These are phyloP conservation scores for Callaeas wilsoni DNA, from an alignment of 2,113 vertebrate genomes.

Conservation along the genomic window DNA sequence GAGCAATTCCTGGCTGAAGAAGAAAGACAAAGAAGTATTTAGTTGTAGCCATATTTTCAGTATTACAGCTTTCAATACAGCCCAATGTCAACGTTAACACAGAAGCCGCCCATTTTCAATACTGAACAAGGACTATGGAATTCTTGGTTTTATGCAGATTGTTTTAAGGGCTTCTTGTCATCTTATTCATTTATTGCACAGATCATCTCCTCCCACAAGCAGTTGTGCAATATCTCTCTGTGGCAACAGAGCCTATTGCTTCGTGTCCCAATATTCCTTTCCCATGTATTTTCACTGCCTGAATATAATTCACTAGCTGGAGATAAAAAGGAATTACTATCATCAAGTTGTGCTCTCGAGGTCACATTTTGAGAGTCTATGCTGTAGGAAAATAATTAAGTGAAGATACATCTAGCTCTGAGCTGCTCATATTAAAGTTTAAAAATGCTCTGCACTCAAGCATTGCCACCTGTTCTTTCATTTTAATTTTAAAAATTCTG, in stretches of 20 bases:
- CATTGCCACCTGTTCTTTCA: constrained; percentile 40
- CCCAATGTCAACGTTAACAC: background rate
- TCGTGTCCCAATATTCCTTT: background rate
- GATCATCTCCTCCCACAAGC: constrained; percentile 5
- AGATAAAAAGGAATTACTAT: constrained; percentile 30
- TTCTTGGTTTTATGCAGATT: background rate
- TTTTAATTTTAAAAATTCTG: constrained; percentile 14
- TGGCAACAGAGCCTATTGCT: constrained; percentile 17
- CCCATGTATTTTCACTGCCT: background rate
- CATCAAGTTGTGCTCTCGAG: background rate
- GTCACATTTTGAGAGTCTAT: background rate
- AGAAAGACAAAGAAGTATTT: background rate
- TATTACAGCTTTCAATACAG: background rate
- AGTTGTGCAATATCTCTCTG: constrained; percentile 14
- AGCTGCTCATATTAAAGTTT: background rate
- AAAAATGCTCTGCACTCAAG: background rate
- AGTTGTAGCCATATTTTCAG: background rate
- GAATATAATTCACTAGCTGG: constrained; percentile 1
- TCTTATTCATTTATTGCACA: background rate
- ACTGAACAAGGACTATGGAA: background rate
- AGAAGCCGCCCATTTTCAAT: background rate
- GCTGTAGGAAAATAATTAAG: constrained; percentile 20
- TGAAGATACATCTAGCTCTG: background rate
- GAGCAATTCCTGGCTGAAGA: constrained; percentile 26
- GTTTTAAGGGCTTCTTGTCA: background rate